Conservation (phyloP, 2,113 vertebrate genomes). For the Amblyopsis rosae region DNA sequence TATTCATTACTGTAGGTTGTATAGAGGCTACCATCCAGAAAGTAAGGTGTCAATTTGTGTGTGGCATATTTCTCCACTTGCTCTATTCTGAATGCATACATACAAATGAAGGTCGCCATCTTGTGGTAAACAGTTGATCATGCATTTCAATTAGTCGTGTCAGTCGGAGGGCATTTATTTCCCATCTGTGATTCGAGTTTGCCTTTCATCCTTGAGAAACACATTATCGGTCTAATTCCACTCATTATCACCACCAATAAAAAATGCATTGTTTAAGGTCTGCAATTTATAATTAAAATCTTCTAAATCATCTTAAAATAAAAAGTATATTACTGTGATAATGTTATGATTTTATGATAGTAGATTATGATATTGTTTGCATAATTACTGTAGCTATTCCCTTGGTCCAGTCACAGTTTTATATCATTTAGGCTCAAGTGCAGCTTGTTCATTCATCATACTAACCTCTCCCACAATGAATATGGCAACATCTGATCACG, state of each 20-base stretch:
- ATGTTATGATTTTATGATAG: too few species aligned
- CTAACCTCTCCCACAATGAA: background rate
- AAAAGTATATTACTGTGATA: too few species aligned
- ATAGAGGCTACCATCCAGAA: too few species aligned
- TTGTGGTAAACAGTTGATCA: constrained; percentile 31
- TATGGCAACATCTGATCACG: background rate
- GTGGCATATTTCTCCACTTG: too few species aligned
- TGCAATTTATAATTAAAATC: background rate
- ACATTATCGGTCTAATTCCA: too few species aligned
- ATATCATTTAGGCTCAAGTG: background rate
- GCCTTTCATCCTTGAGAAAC: too few species aligned
- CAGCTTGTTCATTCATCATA: background rate
- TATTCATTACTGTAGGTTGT: too few species aligned
- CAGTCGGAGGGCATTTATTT: background rate
- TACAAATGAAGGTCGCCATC: constrained; percentile 31
- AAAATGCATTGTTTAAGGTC: too few species aligned
- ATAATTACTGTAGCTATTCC: background rate
- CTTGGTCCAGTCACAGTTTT: background rate
- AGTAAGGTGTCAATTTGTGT: too few species aligned
- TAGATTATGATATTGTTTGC: background rate
- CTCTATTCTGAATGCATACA: too few species aligned
- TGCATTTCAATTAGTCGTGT: background rate
- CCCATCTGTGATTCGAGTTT: background rate
- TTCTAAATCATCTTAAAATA: background rate
- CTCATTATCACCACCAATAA: too few species aligned